These are phyloP conservation scores for Eleginops maclovinus DNA, from an alignment of 2,113 vertebrate species.

Conservation along the genomic window DNA sequence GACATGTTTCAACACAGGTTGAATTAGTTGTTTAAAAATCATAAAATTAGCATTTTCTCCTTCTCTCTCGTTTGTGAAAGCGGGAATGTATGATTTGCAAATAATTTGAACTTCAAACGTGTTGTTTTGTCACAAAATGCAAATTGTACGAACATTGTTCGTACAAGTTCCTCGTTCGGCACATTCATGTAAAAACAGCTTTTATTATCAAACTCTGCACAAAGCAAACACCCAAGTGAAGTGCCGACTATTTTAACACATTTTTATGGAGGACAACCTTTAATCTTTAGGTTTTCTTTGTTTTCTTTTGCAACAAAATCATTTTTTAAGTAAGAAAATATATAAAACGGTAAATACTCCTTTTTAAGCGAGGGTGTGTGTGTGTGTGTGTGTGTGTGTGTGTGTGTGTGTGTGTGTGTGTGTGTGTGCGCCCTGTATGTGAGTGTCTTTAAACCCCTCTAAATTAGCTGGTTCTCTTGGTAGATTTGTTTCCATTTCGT, in stretches of 20 bases:
- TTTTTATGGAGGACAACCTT: not conserved
- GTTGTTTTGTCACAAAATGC: not conserved
- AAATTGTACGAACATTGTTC: not conserved
- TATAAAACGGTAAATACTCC: no score
- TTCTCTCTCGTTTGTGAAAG: not conserved
- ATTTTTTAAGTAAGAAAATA: not conserved
- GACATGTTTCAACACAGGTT: not conserved
- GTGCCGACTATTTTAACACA: not conserved
- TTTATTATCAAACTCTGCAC: not conserved
- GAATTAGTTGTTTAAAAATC: not conserved
- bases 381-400: not conserved
- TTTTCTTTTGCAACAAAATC: not conserved
- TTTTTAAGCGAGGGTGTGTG: conserved; percentile 7
- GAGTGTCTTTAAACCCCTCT: conserved; percentile 68
- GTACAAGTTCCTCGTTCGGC: not conserved
- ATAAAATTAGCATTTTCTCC: not conserved
- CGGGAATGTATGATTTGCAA: not conserved
- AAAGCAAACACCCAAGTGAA: not conserved
- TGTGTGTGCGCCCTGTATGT: conserved; percentile 35
- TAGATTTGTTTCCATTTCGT: conserved; percentile 82
- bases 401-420: no score
- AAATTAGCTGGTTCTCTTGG: conserved; percentile 80
- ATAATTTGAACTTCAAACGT: not conserved
- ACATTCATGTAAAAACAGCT: not conserved
- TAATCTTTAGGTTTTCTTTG: not conserved